Conservation (phyloP, 2,888 invertebrate genomes). For the Stramonita haemastoma region DNA sequence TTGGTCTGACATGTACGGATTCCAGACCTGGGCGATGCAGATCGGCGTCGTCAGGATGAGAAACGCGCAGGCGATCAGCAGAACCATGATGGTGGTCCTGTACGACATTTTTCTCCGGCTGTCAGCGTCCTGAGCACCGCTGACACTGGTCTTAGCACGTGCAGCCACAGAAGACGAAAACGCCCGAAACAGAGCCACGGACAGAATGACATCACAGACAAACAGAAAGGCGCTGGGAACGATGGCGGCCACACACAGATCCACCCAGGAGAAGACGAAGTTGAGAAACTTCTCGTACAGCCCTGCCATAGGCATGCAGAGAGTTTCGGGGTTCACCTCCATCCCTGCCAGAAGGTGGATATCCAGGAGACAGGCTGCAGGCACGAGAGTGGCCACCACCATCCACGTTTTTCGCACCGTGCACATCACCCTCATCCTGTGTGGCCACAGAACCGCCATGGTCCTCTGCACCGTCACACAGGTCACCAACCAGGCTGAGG, state of each 20-base stretch:
- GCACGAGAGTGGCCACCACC: not conserved
- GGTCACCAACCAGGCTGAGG: not conserved
- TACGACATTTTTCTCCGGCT: not conserved
- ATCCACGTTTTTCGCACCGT: constrained; percentile 1
- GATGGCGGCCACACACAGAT: not conserved
- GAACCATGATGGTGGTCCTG: not conserved
- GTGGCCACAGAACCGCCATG: not conserved
- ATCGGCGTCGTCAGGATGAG: not conserved
- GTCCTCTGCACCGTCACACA: not conserved
- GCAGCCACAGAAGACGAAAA: not conserved
- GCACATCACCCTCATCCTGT: not conserved
- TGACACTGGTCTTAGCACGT: not conserved
- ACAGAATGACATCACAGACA: not conserved
- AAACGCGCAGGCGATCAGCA: not conserved
- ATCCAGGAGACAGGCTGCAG: not conserved
- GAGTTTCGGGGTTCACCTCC: not conserved
- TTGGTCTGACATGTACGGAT: too few relatives aligned
- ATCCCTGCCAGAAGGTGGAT: not conserved
- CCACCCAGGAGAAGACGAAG: not conserved
- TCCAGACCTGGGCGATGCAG: not conserved
- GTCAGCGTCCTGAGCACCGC: not conserved
- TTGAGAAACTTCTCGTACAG: not conserved
- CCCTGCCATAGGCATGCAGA: not conserved
- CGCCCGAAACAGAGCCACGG: not conserved
- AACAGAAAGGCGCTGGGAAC: not conserved